Conservation (phyloP, 2,888 invertebrate genomes). For the Agrotis ipsilon region DNA sequence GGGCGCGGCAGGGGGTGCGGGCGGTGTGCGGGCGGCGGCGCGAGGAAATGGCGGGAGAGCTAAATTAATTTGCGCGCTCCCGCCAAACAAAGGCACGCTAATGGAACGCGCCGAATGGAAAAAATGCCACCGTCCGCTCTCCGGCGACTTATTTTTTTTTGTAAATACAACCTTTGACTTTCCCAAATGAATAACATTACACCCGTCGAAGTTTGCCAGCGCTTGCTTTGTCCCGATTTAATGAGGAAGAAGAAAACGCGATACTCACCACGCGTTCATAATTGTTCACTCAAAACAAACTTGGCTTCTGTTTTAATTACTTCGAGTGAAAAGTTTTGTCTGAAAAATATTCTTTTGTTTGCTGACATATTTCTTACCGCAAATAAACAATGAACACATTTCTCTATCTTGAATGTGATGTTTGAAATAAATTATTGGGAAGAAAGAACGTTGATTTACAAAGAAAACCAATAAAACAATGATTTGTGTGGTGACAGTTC, state of each 20-base stretch:
- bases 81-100: slow-evolving; percentile 92
- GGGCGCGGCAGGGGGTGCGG: slow-evolving; percentile 85
- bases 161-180: slow-evolving; percentile 91
- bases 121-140: slow-evolving; percentile 91
- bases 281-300: slow-evolving; percentile 84
- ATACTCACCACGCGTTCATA: slow-evolving; percentile 79
- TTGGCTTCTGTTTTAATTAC: slow-evolving; percentile 81
- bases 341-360: slow-evolving; percentile 70
- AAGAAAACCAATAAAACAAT: not conserved
- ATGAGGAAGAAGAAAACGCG: slow-evolving; percentile 85
- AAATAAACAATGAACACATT: slow-evolving; percentile 40
- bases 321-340: slow-evolving; percentile 77
- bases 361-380: slow-evolving; percentile 55
- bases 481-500: not conserved
- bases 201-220: slow-evolving; percentile 85
- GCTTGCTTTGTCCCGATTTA: slow-evolving; percentile 86
- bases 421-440: slow-evolving; percentile 37
- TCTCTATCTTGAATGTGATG: slow-evolving; percentile 31
- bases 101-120: slow-evolving; percentile 91
- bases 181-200: slow-evolving; percentile 91
- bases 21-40: slow-evolving; percentile 78
- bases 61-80: slow-evolving; percentile 91
- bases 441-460: slow-evolving; percentile 2
- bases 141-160: slow-evolving; percentile 88
- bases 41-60: slow-evolving; percentile 91